phyloP scores from a whole-genome alignment of 2,888 invertebrate species.

The Agrochola macilenta region DNA sequence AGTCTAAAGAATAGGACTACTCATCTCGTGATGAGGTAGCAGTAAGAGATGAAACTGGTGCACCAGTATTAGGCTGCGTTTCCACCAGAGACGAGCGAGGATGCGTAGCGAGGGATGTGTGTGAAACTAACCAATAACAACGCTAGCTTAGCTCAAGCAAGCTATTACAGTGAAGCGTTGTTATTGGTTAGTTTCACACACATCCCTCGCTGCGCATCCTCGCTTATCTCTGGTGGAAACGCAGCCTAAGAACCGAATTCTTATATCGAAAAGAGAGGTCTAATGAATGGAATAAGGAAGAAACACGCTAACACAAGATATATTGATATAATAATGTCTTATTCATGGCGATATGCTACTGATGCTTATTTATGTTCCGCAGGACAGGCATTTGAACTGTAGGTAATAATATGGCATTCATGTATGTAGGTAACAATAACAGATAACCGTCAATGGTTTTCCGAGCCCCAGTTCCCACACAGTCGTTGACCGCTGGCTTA shows the following conservation, averaged over 20 bases:
- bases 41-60: not conserved
- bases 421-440: slow-evolving; percentile 31
- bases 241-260: too few species aligned
- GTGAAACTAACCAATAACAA: too few species aligned
- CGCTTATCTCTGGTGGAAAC: too few species aligned
- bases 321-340: not conserved
- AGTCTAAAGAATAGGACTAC: not conserved
- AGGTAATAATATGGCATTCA: slow-evolving; percentile 7
- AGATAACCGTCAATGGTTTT: slow-evolving; percentile 30
- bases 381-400: not conserved
- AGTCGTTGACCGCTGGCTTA: slow-evolving; percentile 35
- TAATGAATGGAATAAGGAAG: too few species aligned
- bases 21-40: too few species aligned
- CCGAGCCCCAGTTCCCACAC: slow-evolving; percentile 41
- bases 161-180: too few species aligned
- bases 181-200: too few species aligned
- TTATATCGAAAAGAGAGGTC: not conserved
- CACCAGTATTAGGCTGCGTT: not conserved
- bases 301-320: not conserved
- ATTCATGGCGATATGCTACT: not conserved
- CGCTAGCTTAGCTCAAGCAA: too few species aligned
- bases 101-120: too few species aligned
- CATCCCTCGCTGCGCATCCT: too few species aligned
- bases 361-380: not conserved
- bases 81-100: too few species aligned